A percentile compares a stretch with the other conserved stretches of the same genome.
Evolutionary conservation across 2,113 vertebrate genomes (phyloP).

Genomic region (Ophiodon elongatus): DNA sequence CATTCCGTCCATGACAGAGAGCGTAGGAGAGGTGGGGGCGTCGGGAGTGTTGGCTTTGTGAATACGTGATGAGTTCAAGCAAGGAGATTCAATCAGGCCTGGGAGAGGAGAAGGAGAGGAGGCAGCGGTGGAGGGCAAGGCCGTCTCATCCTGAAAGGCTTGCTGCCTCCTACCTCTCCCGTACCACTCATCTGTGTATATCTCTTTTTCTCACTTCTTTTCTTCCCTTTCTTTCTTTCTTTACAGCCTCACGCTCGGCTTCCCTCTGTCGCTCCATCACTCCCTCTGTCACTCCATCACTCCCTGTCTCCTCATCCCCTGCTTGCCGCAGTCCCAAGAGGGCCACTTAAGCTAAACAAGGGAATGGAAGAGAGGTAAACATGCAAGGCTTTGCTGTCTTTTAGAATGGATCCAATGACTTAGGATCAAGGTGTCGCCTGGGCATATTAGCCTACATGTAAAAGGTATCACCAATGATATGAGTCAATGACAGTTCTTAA

Average conservation of each 20-base stretch:
- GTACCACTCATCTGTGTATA: constrained; percentile 22
- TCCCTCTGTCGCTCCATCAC: constrained; percentile 38
- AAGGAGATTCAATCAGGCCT: constrained; percentile 62
- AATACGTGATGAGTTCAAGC: constrained; percentile 75
- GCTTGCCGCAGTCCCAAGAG: constrained; percentile 70
- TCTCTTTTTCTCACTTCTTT: constrained; percentile 21
- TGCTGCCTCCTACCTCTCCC: constrained; percentile 30
- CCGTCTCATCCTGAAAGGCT: constrained; percentile 52
- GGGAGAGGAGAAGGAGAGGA: constrained; percentile 32
- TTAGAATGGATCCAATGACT: constrained; percentile 35
- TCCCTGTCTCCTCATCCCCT: constrained; percentile 33
- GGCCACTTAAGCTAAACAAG: constrained; percentile 79
- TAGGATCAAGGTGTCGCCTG: constrained; percentile 44
- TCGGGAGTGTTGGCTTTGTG: constrained; percentile 64
- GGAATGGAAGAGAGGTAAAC: constrained; percentile 76
- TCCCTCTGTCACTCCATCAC: constrained; percentile 40
- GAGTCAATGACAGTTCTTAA: constrained; percentile 69
- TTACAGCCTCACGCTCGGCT: constrained; percentile 15
- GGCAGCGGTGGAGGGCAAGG: constrained; percentile 16
- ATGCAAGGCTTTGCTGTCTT: constrained; percentile 45
- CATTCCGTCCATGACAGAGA: constrained; percentile 63
- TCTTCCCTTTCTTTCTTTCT: constrained; percentile 10
- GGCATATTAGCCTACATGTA: constrained; percentile 37
- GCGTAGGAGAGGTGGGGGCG: constrained; percentile 62
- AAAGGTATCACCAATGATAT: constrained; percentile 60